These are phyloP conservation scores for Eupsilia transversa DNA, from an alignment of 2,888 invertebrate genomes.

Conservation along the genomic window DNA sequence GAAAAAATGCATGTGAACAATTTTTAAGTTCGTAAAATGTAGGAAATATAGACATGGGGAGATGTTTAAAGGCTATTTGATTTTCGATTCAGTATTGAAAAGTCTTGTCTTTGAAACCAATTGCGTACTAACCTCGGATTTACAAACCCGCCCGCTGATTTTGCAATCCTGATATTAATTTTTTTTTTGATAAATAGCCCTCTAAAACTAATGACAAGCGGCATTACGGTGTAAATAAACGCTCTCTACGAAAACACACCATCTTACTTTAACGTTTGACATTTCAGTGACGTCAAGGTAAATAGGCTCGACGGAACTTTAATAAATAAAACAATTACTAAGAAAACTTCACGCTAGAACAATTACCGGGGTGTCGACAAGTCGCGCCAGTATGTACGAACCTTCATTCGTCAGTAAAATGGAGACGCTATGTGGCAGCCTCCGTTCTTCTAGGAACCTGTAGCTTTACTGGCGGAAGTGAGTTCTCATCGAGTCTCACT, in stretches of 20 bases:
- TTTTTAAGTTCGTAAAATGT: neutral
- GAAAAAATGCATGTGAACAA: neutral
- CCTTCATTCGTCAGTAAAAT: too few relatives aligned
- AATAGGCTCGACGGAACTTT: too few relatives aligned
- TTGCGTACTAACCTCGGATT: too few relatives aligned
- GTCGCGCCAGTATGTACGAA: too few relatives aligned
- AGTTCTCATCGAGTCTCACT: neutral
- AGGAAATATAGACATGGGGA: neutral
- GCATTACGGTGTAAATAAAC: too few relatives aligned
- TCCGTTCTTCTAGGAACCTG: neutral
- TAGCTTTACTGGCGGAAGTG: neutral
- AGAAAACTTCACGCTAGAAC: too few relatives aligned
- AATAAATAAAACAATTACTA: too few relatives aligned
- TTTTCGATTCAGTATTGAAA: neutral
- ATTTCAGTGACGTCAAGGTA: too few relatives aligned
- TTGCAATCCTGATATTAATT: neutral
- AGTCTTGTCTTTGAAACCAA: neutral
- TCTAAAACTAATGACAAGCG: neutral
- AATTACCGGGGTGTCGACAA: too few relatives aligned
- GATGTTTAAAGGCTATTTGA: neutral
- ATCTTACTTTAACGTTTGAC: too few relatives aligned
- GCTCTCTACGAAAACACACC: too few relatives aligned
- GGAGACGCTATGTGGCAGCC: neutral
- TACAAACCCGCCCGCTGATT: neutral
- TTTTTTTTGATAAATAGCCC: neutral